phyloP scores from a whole-genome alignment of 2,113 vertebrate genomes.

The Vulpes vulpes region DNA sequence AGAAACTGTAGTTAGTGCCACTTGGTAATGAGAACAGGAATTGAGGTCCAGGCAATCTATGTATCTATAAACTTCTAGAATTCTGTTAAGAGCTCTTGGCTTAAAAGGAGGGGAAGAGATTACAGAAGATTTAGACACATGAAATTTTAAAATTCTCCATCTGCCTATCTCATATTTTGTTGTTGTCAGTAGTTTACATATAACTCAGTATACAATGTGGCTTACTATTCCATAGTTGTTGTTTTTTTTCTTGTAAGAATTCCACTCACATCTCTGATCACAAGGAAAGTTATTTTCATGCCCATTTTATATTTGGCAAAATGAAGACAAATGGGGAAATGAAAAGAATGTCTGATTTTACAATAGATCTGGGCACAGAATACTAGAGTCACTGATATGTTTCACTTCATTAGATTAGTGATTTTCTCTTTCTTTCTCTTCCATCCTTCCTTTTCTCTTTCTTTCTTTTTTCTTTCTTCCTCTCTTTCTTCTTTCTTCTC shows the following conservation, averaged over 20 bases:
- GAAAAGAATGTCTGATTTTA: not conserved
- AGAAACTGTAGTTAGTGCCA: not conserved
- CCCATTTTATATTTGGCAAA: not conserved
- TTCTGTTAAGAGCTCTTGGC: not conserved
- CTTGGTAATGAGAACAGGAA: not conserved
- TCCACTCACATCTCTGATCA: not conserved
- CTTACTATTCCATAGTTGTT: not conserved
- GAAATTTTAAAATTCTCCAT: slow-evolving; percentile 14
- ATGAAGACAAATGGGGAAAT: not conserved
- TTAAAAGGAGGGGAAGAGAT: not conserved
- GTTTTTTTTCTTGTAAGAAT: not conserved
- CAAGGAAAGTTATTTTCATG: not conserved
- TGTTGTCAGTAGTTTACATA: slow-evolving; percentile 5
- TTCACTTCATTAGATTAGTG: not conserved
- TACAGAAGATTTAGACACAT: not conserved
- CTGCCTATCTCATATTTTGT: not conserved
- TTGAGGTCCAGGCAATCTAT: not conserved
- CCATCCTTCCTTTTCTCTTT: not conserved
- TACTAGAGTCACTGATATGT: not conserved
- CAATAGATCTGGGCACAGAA: not conserved
- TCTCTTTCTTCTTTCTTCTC: not conserved
- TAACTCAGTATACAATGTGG: not conserved
- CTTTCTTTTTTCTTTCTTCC: not conserved
- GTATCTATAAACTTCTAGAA: not conserved
- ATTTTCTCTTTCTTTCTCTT: not conserved